Evolutionary conservation across 2,888 invertebrate genomes (phyloP), one percentile per base, ranked within the genome.

Genomic region (Synanthedon andrenaeformis): DNA sequence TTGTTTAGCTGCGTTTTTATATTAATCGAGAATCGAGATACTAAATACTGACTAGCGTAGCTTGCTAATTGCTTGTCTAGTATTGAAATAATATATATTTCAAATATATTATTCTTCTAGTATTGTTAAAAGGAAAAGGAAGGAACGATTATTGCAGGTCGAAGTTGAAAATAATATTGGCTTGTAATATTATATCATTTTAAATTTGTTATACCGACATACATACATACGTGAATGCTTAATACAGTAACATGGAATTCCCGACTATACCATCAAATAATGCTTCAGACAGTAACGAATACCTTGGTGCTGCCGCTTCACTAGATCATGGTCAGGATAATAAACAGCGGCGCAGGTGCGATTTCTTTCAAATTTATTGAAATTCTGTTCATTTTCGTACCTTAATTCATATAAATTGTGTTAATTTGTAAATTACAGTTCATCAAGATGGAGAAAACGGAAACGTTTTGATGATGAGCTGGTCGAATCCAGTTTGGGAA

Each of bases 401-500:
- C 45, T 45, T 45, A n/a, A 8, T 45, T 45, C 17, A 19, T 19
- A 11, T 17, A 19, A 49, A 49, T 17, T 14, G 17, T 49, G 49
- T 45, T 35, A 35, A 17, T 8, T 10, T 19, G 5, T 49, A 13
- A 28, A 35, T 51, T 35, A 51, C 28, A 51, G 51, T 51, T 97
- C 97, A 11, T 96, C 96, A 35, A 90, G 98, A 56, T 97, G 97
- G 1, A 98, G 98, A 66, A 98, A 98, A 78, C 90, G 98, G 0
- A 93, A 96, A 66, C 94, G 97, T 65, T 98, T 98, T 82, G 98
- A 98, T 74, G 98, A 98, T 89, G 98, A 99, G 82, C 87, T 98
- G 55, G 98, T 98, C 0, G 98, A 98, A 67, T 96, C 95, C 62
- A 96, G 95, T 75, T 82, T 94, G 55, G 92, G 93, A 52, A 80